Evolutionary conservation across 2,113 vertebrate genomes (phyloP).

Genomic region (Onychorhynchus coronatus): DNA sequence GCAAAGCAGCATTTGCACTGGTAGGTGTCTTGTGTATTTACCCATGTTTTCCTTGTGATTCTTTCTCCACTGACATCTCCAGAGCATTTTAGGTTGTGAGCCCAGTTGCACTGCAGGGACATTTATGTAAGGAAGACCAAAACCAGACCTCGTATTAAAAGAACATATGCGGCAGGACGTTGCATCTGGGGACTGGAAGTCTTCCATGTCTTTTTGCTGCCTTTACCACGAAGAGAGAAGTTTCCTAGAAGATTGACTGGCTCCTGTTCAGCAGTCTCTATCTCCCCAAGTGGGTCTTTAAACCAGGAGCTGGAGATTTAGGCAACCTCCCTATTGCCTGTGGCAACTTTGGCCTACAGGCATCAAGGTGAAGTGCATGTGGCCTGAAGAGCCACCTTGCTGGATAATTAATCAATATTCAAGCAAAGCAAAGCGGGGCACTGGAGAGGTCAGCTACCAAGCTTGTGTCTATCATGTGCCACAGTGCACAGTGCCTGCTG

Average conservation of each 20-base stretch:
- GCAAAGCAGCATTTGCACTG: neutral
- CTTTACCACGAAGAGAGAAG: neutral
- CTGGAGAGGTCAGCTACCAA: neutral
- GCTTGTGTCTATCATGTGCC: too few relatives aligned
- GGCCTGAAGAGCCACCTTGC: neutral
- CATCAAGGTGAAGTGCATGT: neutral
- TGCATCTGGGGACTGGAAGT: neutral
- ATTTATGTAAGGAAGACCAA: neutral
- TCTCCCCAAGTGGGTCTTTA: neutral
- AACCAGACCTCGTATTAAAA: neutral
- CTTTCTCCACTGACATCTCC: neutral
- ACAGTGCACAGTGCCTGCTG: neutral
- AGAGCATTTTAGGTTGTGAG: neutral
- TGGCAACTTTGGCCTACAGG: neutral
- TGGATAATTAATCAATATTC: neutral
- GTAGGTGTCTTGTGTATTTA: fast-evolving
- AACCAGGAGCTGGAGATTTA: neutral
- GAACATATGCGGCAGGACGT: neutral
- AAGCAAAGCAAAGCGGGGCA: neutral
- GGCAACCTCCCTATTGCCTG: neutral
- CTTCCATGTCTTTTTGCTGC: neutral
- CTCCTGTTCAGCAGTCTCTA: neutral
- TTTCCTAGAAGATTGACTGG: neutral
- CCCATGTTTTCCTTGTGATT: neutral
- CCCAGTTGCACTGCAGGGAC: neutral